A percentile compares a stretch with the other conserved stretches of the same genome.
These are phyloP conservation scores for Dolomedes plantarius DNA, from an alignment of 2,888 invertebrate species.

Conservation along the genomic window DNA sequence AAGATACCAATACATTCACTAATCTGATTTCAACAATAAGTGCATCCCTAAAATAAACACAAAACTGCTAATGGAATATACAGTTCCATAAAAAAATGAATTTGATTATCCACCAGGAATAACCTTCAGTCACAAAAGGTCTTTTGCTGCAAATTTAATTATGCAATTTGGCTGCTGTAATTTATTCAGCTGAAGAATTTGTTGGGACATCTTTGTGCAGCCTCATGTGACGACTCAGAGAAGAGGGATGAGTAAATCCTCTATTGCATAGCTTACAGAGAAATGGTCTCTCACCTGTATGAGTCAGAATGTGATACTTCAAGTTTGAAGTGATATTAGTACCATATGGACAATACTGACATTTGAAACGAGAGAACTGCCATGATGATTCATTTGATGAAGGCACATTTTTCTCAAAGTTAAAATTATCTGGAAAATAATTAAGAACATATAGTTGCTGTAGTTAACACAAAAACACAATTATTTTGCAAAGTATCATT, in stretches of 20 bases:
- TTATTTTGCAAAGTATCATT: too few relatives aligned
- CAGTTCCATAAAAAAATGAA: too few relatives aligned
- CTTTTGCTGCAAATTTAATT: too few relatives aligned
- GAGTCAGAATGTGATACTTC: slow-evolving; percentile 23
- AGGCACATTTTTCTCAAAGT: neutral
- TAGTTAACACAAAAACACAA: too few relatives aligned
- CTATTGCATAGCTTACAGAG: slow-evolving; percentile 11
- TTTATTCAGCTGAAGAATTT: neutral
- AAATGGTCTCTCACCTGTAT: slow-evolving; percentile 33
- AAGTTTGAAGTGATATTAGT: slow-evolving; percentile 28
- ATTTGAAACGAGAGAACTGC: neutral
- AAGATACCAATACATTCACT: too few relatives aligned
- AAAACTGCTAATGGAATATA: too few relatives aligned
- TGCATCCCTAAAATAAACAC: too few relatives aligned
- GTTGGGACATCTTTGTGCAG: neutral
- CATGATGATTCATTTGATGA: neutral
- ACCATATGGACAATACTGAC: slow-evolving; percentile 4
- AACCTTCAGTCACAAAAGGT: too few relatives aligned
- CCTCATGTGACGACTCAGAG: slow-evolving; percentile 12
- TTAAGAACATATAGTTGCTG: neutral
- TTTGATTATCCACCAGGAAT: too few relatives aligned
- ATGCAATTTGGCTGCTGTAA: too few relatives aligned
- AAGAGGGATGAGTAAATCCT: slow-evolving; percentile 32
- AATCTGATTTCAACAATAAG: too few relatives aligned
- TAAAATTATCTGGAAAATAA: neutral